Evolutionary conservation across 2,888 invertebrate species (phyloP), one percentile per base, ranked within the genome.

Genomic region (Geophilus truncorum): DNA sequence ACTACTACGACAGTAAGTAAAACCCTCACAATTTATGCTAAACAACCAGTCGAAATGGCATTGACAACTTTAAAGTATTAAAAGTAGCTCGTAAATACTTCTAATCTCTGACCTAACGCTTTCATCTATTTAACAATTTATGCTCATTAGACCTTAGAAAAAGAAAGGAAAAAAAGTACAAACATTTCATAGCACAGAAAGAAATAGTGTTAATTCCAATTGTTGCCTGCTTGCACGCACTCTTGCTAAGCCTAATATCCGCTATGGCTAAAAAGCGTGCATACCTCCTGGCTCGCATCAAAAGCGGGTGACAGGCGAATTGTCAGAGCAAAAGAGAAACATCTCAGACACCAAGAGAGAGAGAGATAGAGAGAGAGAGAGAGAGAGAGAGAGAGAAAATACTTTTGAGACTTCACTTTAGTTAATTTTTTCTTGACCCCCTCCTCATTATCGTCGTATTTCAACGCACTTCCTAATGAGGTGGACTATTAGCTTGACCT

Each of bases 401-500:
- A n/a, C n/a, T n/a, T n/a, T n/a, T n/a, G n/a, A n/a, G n/a, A n/a
- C n/a, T 45, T 12, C 6, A 45, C 45, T 45, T 45, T 45, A 7
- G 45, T 45, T n/a, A 23, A 62, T 23, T 45, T 62, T 62, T 62
- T 62, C 25, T 25, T 62, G 23, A 25, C 23, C 62, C 62, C 62
- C 10, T 25, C 45, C 62, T 62, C 62, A 62, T 62, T 62, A 62
- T 25, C 62, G 23, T 62, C 62, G 62, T 62, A 62, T 62, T 62
- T 62, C 62, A 62, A 15, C 62, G 62, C 25, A 25, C 10, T 62
- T 28, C 23, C 62, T 62, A 62, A 62, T 62, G 62, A 62, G 62
- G 62, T 62, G 62, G 21, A 62, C 62, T 62, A 62, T 62, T 62
- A 62, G 62, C 25, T 62, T 62, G 62, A 62, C 62, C 62, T 62